Evolutionary conservation across 2,888 invertebrate species (phyloP).

Genomic region (Carterocephalus palaemon): DNA sequence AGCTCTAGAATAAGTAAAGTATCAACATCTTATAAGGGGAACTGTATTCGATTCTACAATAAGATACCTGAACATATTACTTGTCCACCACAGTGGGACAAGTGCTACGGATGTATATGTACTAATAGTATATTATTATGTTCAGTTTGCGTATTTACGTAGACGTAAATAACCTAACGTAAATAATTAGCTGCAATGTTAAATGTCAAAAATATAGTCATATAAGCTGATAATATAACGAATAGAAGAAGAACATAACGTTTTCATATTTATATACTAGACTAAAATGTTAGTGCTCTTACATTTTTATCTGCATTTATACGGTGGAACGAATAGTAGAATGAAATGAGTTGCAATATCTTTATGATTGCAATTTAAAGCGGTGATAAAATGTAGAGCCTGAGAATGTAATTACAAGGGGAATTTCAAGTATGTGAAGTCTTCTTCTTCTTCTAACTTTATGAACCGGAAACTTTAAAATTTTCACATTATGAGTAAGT

Average conservation of each 20-base stretch:
- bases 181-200: too few species aligned
- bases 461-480: constrained; percentile 5
- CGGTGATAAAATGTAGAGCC: constrained; percentile 17
- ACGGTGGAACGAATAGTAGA: constrained; percentile 18
- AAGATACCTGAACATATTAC: too few species aligned
- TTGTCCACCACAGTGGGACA: too few species aligned
- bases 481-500: background rate
- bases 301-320: constrained; percentile 19
- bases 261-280: background rate
- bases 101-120: too few species aligned
- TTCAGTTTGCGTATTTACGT: too few species aligned
- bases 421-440: constrained; percentile 19
- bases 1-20: too few species aligned
- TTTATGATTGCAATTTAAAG: constrained; percentile 24
- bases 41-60: too few species aligned
- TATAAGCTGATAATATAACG: background rate
- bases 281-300: constrained; percentile 14
- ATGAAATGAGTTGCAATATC: constrained; percentile 21
- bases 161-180: too few species aligned
- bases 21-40: too few species aligned
- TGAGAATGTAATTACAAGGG: constrained; percentile 23
- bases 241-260: background rate
- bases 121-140: too few species aligned
- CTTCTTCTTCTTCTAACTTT: constrained; percentile 10
- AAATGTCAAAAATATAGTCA: too few species aligned